phyloP scores from a whole-genome alignment of 2,797 vertebrate species.

The Poecilia picta region DNA sequence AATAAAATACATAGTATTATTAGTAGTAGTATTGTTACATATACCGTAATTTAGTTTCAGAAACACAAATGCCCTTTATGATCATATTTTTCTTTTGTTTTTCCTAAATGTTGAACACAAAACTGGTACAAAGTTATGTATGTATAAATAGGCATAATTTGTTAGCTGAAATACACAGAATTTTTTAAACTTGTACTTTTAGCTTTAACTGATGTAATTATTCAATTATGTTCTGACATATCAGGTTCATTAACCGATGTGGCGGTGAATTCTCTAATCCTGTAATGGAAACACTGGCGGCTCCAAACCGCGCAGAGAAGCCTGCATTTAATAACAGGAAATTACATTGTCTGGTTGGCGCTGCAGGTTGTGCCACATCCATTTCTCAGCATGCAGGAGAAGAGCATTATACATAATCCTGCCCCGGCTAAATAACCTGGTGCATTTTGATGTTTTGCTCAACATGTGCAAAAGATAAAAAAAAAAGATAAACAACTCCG shows the following conservation, averaged over 20 bases:
- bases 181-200: constrained; percentile 23
- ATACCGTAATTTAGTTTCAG: too few species aligned
- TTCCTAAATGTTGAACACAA: not conserved
- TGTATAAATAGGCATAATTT: not conserved
- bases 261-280: constrained; percentile 40
- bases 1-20: not conserved
- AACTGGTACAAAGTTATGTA: not conserved
- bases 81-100: not conserved
- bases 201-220: constrained; percentile 20
- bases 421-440: constrained; percentile 31
- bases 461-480: constrained; percentile 50
- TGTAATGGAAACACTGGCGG: constrained; percentile 38
- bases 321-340: constrained; percentile 58
- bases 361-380: constrained; percentile 53
- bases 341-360: constrained; percentile 55
- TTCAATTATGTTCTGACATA: constrained; percentile 24
- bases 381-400: constrained; percentile 43
- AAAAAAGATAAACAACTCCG: not conserved
- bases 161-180: constrained; percentile 2
- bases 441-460: constrained; percentile 21
- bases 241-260: constrained; percentile 42
- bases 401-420: constrained; percentile 26
- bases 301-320: constrained; percentile 50
- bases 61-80: not conserved
- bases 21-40: not conserved